Evolutionary conservation across 2,113 vertebrate species (phyloP), one percentile per base, ranked within the genome.

Genomic region (Clarias batrachus): DNA sequence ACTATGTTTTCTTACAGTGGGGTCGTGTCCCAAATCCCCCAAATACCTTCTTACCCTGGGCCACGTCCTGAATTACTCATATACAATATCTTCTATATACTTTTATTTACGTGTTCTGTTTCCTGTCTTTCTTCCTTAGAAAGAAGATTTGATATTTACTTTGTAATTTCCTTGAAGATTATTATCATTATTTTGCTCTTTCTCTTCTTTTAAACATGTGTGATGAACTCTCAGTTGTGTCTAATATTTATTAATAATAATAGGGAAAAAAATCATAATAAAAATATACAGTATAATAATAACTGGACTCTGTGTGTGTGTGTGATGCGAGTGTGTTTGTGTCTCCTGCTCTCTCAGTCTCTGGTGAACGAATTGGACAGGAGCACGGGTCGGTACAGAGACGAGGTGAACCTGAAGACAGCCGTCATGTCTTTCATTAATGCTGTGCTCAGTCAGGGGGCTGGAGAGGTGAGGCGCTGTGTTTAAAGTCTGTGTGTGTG

Each of bases 401-500:
- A 99, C 25, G 98, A 99, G 93, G 98, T 99, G 86, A 99, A 97
- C 91, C 93, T 99, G 86, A 99, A 99, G 94, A 99, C 98, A 1
- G 97, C 98, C 91, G 98, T 98, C 91, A 99, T 99, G 97, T 99
- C 97, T 90, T 99, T 99, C 92, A 99, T 99, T 94, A 99, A 99
- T 0, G 98, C 98, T 0, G 96, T 99, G 89, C 96, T 99, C 83
- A 99, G 97, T 13, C 97, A 97, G 62, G 98, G 98, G 60, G 96
- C 97, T 16, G 98, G 98, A 76, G 97, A 99, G 96, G 98, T 99
- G 87, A 93, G 95, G 62, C 37, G 63, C 33, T 79, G 77, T 79
- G 54, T 17, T 48, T 48, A 48, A 48, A 48, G 54, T 78, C 13
- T 57, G 52, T 78, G 76, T 78, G 52, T 78, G 52, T 56, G n/a